Conservation (phyloP, 2,888 invertebrate genomes). For the Chirona hameri region DNA sequence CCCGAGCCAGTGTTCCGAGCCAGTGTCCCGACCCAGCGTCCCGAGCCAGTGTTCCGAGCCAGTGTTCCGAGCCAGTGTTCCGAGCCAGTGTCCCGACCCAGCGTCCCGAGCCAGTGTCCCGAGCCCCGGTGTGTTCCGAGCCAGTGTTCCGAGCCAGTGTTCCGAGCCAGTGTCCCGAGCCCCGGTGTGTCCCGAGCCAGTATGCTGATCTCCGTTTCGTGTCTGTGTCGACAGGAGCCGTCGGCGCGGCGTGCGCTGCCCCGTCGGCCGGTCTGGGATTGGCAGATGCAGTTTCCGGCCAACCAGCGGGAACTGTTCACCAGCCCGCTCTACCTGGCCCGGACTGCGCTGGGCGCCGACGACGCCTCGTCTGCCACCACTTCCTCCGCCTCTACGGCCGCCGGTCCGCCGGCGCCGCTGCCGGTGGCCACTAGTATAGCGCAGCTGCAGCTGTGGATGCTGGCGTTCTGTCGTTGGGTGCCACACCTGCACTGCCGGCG, state of each 20-base stretch:
- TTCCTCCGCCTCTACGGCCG: too few species aligned
- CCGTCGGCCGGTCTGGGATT: conserved; percentile 80
- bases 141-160: too few species aligned
- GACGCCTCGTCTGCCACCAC: neutral
- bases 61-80: too few species aligned
- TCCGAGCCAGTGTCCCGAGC: too few species aligned
- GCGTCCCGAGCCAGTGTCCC: too few species aligned
- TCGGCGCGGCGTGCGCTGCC: conserved; percentile 52
- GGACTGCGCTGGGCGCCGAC: neutral
- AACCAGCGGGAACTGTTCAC: conserved; percentile 76
- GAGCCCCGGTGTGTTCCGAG: too few species aligned
- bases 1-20: too few species aligned
- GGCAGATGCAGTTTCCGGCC: conserved; percentile 80
- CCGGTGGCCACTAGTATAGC: neutral
- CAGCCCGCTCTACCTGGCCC: conserved; percentile 68
- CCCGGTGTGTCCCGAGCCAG: too few species aligned
- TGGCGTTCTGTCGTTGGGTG: neutral
- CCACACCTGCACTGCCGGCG: neutral
- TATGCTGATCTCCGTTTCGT: neutral
- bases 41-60: too few species aligned
- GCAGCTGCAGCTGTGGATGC: neutral
- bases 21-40: too few species aligned
- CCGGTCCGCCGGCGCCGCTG: too few species aligned
- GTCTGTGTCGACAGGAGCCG: neutral
- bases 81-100: too few species aligned